Percentiles rank a stretch among this genome's conserved stretches.
phyloP scores from a whole-genome alignment of 2,113 vertebrate genomes.

The Scomber colias region DNA sequence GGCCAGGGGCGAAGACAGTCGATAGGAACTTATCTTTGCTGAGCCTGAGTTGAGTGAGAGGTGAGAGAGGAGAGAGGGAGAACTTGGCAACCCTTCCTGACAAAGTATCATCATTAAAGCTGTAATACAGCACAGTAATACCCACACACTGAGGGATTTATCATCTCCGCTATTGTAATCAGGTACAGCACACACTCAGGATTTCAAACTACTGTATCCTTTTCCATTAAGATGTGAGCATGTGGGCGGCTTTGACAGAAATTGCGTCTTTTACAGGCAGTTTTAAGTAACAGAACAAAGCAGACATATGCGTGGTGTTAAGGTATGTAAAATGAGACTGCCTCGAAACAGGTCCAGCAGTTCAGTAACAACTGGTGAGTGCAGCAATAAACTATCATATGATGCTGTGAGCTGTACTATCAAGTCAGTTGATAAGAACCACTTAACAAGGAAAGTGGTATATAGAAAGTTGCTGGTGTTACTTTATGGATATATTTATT shows the following conservation, averaged over 20 bases:
- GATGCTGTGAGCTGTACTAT: slow-evolving; percentile 21
- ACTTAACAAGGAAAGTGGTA: slow-evolving; percentile 23
- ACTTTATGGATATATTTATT: slow-evolving; percentile 12
- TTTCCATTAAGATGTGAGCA: slow-evolving; percentile 46
- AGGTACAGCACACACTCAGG: slow-evolving; percentile 53
- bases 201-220: slow-evolving; percentile 57
- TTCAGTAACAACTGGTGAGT: slow-evolving; percentile 19
- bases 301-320: slow-evolving; percentile 45
- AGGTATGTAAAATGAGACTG: slow-evolving; percentile 40
- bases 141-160: slow-evolving; percentile 70
- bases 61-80: slow-evolving; percentile 51
- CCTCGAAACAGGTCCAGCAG: slow-evolving; percentile 46
- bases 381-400: slow-evolving; percentile 31
- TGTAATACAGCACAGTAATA: slow-evolving; percentile 66
- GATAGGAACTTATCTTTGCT: slow-evolving; percentile 78
- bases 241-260: slow-evolving; percentile 63
- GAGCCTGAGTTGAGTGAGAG: slow-evolving; percentile 57
- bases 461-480: slow-evolving; percentile 5
- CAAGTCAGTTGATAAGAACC: slow-evolving; percentile 23
- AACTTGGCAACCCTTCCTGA: slow-evolving; percentile 65
- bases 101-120: slow-evolving; percentile 77
- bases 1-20: slow-evolving; percentile 73
- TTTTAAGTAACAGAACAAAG: slow-evolving; percentile 60
- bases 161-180: slow-evolving; percentile 70
- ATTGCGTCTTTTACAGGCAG: slow-evolving; percentile 37